Evolutionary conservation across 2,888 invertebrate genomes (phyloP), one percentile per base, ranked within the genome.

Genomic region (Sarcophaga carnaria): DNA sequence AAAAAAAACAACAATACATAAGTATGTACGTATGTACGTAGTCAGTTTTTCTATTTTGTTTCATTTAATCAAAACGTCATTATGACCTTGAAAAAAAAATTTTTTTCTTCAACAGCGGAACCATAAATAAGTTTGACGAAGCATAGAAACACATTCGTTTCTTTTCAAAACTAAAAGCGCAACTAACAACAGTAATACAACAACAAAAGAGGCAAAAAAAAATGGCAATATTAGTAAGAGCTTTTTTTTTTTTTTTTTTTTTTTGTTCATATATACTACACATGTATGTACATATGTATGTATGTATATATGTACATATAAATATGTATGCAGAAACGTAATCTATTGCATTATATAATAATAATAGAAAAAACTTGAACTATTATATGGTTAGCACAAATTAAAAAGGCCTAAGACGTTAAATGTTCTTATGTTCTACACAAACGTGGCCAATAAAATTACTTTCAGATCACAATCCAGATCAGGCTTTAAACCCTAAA

Each of bases 41-140:
- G 20, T 77, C 69, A 77, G 45, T 77, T 74, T 83, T 77, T 27
- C 25, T 77, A 69, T 83, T 76, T 84, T 84, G 82, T 81, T 87
- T 84, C 71, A 87, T 72, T 84, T 84, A 82, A 87, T 87, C 82
- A 86, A 85, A 85, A 88, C 87, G 87, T 86, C 90, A 89, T 88
- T 90, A 89, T 90, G 92, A 92, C 92, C 92, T 92, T 92, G 92
- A 92, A 91, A 90, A 90, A 11, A 12, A 14, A 14, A 17, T 54
- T 54, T 54, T 54, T 54, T 54, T 54, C 17, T 75, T 87, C 91
- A 92, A 91, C 91, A 91, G 91, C 91, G 91, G 91, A 91, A 92
- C 91, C 88, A 90, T 89, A 90, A 90, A 89, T 88, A 88, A 85
- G 79, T 84, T 87, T 87, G 82, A 82, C 88, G 85, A 82, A 86